Evolutionary conservation across 2,797 vertebrate genomes (phyloP).

Genomic region (Gallirallus australis): DNA sequence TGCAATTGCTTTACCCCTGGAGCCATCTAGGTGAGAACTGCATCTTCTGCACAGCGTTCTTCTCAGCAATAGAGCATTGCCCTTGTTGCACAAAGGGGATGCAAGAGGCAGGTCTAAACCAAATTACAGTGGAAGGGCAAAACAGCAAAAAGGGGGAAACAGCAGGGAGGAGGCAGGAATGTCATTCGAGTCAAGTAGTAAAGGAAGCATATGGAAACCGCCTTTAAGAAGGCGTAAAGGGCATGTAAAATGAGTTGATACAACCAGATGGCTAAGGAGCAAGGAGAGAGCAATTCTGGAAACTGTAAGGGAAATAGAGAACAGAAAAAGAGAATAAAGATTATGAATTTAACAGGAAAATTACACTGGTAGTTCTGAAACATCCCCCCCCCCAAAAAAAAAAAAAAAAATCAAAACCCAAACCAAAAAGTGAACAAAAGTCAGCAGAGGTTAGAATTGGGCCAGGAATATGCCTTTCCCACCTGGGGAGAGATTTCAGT

Average conservation of each 20-base stretch:
- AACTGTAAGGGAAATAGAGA: not conserved
- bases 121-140: not conserved
- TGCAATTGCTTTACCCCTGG: not conserved
- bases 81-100: not conserved
- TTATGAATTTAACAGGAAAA: not conserved
- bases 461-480: not conserved
- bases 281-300: not conserved
- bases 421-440: not conserved
- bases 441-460: not conserved
- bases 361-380: not conserved
- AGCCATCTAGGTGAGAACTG: not conserved
- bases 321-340: not conserved
- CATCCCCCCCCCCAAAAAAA: not conserved
- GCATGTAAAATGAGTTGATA: not conserved
- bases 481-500: not conserved
- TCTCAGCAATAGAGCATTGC: not conserved
- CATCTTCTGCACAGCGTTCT: not conserved
- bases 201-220: not conserved
- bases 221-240: not conserved
- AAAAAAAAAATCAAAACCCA: no score
- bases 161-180: not conserved
- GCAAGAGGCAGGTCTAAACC: not conserved
- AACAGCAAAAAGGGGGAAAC: not conserved
- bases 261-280: not conserved
- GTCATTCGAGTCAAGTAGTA: not conserved